Evolutionary conservation across 2,113 vertebrate species (phyloP).

Genomic region (Chloroceryle aenea): DNA sequence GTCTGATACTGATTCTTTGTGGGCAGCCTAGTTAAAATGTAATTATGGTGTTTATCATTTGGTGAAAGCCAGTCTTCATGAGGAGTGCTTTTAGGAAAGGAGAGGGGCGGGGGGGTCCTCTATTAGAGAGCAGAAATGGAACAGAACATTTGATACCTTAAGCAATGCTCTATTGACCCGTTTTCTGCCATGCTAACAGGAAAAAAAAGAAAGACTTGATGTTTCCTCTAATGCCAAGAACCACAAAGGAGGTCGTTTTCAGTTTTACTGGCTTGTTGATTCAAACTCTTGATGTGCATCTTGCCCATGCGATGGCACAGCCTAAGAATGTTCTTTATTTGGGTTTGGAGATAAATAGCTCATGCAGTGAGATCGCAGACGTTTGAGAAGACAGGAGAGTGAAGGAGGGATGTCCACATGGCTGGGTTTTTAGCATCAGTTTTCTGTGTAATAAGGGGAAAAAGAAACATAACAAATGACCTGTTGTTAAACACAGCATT

Average conservation of each 20-base stretch:
- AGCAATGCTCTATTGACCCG: background rate
- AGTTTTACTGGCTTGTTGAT: slow-evolving; percentile 60
- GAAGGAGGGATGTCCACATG: background rate
- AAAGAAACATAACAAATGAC: background rate
- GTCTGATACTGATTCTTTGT: background rate
- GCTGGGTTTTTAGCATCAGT: too few relatives aligned
- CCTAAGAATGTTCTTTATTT: slow-evolving; percentile 21
- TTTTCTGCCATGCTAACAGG: background rate
- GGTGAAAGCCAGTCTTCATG: background rate
- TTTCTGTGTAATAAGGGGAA: too few relatives aligned
- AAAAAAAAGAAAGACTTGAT: background rate
- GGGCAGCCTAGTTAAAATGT: slow-evolving; percentile 12
- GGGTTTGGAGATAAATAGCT: slow-evolving; percentile 24
- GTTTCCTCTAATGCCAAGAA: background rate
- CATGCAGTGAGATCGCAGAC: background rate
- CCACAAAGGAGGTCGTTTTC: background rate
- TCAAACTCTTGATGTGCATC: background rate
- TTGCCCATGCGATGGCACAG: background rate
- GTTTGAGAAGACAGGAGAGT: background rate
- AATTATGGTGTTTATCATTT: slow-evolving; percentile 7
- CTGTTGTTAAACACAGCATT: background rate
- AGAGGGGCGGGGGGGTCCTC: background rate
- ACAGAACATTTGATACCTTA: background rate
- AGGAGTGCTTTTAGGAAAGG: background rate
- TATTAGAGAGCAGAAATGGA: background rate